These are phyloP conservation scores for Zoroaster sp. DNA, from an alignment of 53 echinoderm and acorn worm genomes.

Conservation along the genomic window DNA sequence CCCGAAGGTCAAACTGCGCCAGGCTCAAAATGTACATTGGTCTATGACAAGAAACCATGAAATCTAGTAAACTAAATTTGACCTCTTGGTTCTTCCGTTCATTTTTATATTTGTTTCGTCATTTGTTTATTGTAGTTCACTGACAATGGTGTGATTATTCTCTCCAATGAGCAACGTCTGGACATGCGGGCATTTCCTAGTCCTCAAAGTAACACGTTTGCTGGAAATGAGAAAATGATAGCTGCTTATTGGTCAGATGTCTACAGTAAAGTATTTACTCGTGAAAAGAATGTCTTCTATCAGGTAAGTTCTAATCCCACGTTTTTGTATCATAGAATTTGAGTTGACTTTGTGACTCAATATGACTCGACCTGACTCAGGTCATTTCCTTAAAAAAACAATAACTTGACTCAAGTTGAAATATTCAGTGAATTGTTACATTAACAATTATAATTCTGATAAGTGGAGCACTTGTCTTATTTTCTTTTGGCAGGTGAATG, in stretches of 20 bases:
- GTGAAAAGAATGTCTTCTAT: conserved; percentile 48
- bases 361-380: too few species aligned
- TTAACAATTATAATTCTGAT: too few species aligned
- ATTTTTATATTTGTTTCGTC: not conserved
- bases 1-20: too few species aligned
- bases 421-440: too few species aligned
- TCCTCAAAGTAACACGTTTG: not conserved
- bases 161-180: not conserved
- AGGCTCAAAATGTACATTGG: too few species aligned
- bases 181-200: not conserved
- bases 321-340: not conserved
- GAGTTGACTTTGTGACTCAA: too few species aligned
- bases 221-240: conserved; percentile 56
- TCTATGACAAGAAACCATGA: too few species aligned
- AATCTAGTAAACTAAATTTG: too few species aligned
- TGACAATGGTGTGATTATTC: not conserved
- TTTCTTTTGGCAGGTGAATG: not conserved
- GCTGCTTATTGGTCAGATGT: conserved; percentile 89
- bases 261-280: not conserved
- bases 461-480: not conserved
- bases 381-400: too few species aligned
- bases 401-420: too few species aligned
- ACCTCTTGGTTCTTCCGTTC: not conserved
- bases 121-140: not conserved
- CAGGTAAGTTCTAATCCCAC: conserved; percentile 5